These are phyloP conservation scores for Saimiri boliviensis DNA, from an alignment of 2,113 vertebrate species.

Conservation along the genomic window DNA sequence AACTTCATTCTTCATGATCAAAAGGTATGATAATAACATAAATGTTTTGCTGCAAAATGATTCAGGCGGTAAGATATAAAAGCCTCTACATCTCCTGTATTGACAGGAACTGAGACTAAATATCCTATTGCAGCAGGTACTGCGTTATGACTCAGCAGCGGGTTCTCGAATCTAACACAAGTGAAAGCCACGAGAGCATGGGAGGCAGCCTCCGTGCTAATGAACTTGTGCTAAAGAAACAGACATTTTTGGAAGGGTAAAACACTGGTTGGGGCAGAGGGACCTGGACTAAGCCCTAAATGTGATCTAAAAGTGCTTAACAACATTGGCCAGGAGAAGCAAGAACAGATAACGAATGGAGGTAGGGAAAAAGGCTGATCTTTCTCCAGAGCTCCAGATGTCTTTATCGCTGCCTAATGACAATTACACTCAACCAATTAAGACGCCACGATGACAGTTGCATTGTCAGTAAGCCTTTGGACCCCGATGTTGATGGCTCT, in stretches of 20 bases:
- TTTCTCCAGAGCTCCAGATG: conserved; percentile 89
- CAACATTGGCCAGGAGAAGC: conserved; percentile 69
- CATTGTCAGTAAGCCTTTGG: conserved; percentile 85
- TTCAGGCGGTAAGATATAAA: not conserved
- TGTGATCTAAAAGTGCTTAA: conserved; percentile 73
- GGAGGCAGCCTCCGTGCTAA: conserved; percentile 55
- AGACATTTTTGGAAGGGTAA: conserved; percentile 64
- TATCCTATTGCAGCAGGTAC: conserved; percentile 56
- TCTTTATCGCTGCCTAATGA: conserved; percentile 86
- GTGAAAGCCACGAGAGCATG: conserved; percentile 49
- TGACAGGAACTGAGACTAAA: conserved; percentile 42
- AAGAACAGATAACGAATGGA: conserved; percentile 76
- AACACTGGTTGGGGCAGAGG: conserved; percentile 58
- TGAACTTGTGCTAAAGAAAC: conserved; percentile 77
- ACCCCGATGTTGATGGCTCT: conserved; percentile 83
- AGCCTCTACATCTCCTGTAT: not conserved
- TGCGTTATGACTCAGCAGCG: not conserved
- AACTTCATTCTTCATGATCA: not conserved
- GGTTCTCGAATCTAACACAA: conserved; percentile 62
- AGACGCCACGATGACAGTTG: conserved; percentile 84
- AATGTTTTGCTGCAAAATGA: not conserved
- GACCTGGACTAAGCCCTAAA: conserved; percentile 68
- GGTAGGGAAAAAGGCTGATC: conserved; percentile 79
- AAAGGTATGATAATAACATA: not conserved
- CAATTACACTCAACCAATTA: conserved; percentile 87